Conservation (phyloP, 1,140 invertebrate species). For the Lutraria rhynchaena region DNA sequence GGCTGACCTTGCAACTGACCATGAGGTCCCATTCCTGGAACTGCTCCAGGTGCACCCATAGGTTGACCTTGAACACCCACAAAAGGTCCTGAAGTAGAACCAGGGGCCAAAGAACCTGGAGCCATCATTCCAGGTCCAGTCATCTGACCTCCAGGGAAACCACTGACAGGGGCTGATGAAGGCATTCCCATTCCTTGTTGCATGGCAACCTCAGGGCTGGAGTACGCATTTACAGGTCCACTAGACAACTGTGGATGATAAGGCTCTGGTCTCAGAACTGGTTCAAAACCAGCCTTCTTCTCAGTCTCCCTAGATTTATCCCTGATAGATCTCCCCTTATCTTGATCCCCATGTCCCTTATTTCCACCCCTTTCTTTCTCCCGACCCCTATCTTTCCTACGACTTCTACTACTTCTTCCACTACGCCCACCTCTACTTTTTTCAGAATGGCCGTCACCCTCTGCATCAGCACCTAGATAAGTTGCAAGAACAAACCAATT, state of each 20-base stretch:
- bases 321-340: background rate
- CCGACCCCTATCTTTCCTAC: conserved; percentile 21
- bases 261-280: conserved; percentile 32
- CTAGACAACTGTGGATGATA: conserved; percentile 30
- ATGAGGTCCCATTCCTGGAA: conserved; percentile 3
- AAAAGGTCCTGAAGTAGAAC: background rate
- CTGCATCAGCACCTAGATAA: conserved; percentile 52
- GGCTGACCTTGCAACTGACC: background rate
- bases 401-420: conserved; percentile 15
- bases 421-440: conserved; percentile 45
- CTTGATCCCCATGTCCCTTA: conserved; percentile 17
- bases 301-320: conserved; percentile 38
- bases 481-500: conserved; percentile 32
- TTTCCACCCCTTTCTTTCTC: conserved; percentile 24
- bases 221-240: conserved; percentile 10
- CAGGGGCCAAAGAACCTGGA: background rate
- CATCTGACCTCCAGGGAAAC: conserved; percentile 39
- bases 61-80: background rate
- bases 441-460: conserved; percentile 33
- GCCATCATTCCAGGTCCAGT: conserved; percentile 39
- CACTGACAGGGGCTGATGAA: background rate
- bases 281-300: conserved; percentile 37
- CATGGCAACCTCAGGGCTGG: conserved; percentile 23
- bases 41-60: conserved; percentile 1
- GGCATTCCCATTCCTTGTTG: conserved; percentile 5